Base-by-base conservation (phyloP, 2,888 invertebrate genomes). In the Tachina fera region DNA sequence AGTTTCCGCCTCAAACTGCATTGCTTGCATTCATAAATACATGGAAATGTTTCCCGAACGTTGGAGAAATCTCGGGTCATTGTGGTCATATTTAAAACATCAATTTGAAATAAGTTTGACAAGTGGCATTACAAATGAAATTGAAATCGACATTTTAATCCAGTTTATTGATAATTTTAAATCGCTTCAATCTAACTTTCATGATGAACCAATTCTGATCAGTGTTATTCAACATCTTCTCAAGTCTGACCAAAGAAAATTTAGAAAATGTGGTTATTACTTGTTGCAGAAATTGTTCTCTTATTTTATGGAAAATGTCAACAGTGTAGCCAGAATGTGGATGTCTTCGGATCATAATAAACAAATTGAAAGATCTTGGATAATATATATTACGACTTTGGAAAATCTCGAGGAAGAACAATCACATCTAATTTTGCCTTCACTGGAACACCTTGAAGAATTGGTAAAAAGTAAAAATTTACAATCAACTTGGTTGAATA, bases 401-500 rank as follows among this genome's bases (percentile, higher is more conserved):
- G 91, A 92, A 80, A 91, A 89, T 70, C 84, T 92, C 3, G 92
- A 92, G 71, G 91, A 91, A 79, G 91, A 91, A 51, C 92, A 92
- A 81, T 92, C 92, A 1, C 92, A 92, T 81, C 78, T 92, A 8
- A 90, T 92, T 45, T 77, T 92, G n/a, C 92, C 92, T 13, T 90
- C 91, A 0, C 70, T 92, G 11, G 82, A 72, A 47, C 87, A 86
- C 43, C 80, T 90, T 1, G 16, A 71, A 5, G 67, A 84, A 19
- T 31, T 87, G 31, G 56, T 84, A 22, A 45, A 47, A 3, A 63
- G 3, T 22, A 88, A 1, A 83, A 76, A 1, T 53, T 75, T 22
- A 87, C 88, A 51, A 83, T 70, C 78, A 8, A 74, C 79, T 5
- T 91, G 90, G 90, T 71, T 90, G 9, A 87, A 90, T 10, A 89